Evolutionary conservation across 2,797 vertebrate species (phyloP).

Genomic region (Antennarius maculatus): DNA sequence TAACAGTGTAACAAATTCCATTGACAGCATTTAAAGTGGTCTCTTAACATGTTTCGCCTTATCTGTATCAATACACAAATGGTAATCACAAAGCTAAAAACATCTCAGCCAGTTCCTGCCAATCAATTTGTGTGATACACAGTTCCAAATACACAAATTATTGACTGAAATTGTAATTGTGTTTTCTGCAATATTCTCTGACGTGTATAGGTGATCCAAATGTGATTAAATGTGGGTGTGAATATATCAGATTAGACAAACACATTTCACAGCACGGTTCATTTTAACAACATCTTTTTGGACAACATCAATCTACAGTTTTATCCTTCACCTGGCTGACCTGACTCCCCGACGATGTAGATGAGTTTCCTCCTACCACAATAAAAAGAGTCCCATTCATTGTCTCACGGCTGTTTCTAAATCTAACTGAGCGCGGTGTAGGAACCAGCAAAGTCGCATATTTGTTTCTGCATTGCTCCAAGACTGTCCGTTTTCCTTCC

Average conservation of each 20-base stretch:
- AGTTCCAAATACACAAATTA: conserved; percentile 48
- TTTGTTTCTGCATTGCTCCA: conserved; percentile 15
- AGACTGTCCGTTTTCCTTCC: neutral
- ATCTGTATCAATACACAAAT: too few relatives aligned
- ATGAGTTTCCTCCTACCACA: conserved; percentile 16
- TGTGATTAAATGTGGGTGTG: conserved; percentile 47
- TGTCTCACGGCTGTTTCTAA: conserved; percentile 9
- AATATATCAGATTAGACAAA: conserved; percentile 14
- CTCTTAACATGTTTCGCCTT: too few relatives aligned
- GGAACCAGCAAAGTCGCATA: conserved; percentile 14
- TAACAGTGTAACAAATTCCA: too few relatives aligned
- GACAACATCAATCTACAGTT: conserved; percentile 20
- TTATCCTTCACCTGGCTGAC: conserved; percentile 41
- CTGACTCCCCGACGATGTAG: conserved; percentile 34
- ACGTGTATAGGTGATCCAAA: conserved; percentile 44
- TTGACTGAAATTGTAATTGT: conserved; percentile 35
- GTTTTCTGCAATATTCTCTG: conserved; percentile 36
- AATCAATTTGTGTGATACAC: neutral
- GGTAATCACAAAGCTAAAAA: too few relatives aligned
- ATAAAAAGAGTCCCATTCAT: neutral
- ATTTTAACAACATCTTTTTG: conserved; percentile 15
- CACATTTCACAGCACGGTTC: neutral
- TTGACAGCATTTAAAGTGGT: too few relatives aligned
- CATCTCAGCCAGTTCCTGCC: too few relatives aligned
- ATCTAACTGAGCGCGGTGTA: conserved; percentile 23